Conservation (phyloP, 2,888 invertebrate genomes). For the Halictus ligatus region DNA sequence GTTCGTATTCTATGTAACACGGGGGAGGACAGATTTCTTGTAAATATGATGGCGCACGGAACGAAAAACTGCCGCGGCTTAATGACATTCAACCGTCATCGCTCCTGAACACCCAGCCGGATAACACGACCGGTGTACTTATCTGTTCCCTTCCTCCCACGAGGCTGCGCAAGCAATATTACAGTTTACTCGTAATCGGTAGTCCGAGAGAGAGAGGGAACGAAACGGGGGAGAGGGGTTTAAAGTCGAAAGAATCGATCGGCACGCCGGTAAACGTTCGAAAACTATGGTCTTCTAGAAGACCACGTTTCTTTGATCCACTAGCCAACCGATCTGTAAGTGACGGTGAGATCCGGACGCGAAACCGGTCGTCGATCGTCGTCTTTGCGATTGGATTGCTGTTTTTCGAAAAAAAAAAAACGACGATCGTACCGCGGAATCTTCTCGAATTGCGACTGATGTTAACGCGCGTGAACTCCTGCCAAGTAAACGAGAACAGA, state of each 20-base stretch:
- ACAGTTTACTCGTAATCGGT: conserved; percentile 69
- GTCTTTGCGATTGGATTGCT: conserved; percentile 13
- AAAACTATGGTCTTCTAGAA: conserved; percentile 33
- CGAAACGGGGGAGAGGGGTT: conserved; percentile 5
- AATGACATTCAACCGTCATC: conserved; percentile 38
- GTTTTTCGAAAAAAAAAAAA: neutral
- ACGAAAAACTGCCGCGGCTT: conserved; percentile 40
- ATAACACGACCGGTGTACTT: neutral
- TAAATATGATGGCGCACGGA: conserved; percentile 67
- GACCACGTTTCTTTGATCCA: conserved; percentile 16
- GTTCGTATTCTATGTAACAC: conserved; percentile 54
- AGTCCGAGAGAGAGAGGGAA: conserved; percentile 57
- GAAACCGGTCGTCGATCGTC: conserved; percentile 26
- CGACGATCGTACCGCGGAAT: conserved; percentile 30
- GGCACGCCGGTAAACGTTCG: conserved; percentile 59
- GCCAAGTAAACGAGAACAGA: conserved; percentile 69
- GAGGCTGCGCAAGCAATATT: conserved; percentile 72
- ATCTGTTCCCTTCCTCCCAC: conserved; percentile 39
- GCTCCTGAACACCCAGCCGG: conserved; percentile 28
- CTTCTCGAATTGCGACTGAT: conserved; percentile 45
- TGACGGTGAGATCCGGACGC: conserved; percentile 20
- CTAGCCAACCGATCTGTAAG: neutral
- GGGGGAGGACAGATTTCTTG: conserved; percentile 62
- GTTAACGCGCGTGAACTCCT: conserved; percentile 74
- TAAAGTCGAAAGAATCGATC: conserved; percentile 7